Base-by-base conservation (phyloP, 2,113 vertebrate genomes). In the Passer domesticus region DNA sequence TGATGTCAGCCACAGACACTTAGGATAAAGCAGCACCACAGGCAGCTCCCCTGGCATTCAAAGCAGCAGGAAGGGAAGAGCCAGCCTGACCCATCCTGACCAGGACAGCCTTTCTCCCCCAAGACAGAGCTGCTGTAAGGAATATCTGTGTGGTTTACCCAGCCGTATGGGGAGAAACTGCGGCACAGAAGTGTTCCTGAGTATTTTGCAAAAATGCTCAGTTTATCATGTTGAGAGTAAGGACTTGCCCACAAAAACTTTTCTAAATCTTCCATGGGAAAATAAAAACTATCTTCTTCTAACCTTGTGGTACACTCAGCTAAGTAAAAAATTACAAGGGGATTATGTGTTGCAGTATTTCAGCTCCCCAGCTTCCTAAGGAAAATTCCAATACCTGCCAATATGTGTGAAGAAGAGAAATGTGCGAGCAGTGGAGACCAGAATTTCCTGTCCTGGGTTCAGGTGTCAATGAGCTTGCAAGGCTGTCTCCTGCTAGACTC, bases 391-490 rank as follows among this genome's bases (percentile, higher is more conserved):
- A 15, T 43, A 52, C 2, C 19, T 68, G 16, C 6, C 15, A 55
- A 16, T 23, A 44, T 14, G 15, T 24, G 43, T 39, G 30, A 39
- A 33, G 1, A 2, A 87, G 58, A 47, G 22, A 70, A 75, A 55
- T 9, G 15, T 15, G 24, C 21, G 46, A 87, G 43, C 30, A 70
- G 18, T 9, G 28, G 33, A 46, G 13, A 78, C 11, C 37, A 55
- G 49, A 78, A 56, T 4, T 31, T 63, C 56, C 16, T 6, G 1
- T 6, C 8, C 23, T 31, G 14, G 9, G 6, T 59, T 52, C 3
- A 9, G 25, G 25, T 35, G 21, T 0, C 0, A 23, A 11, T 0
- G 1, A 44, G 9, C 6, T 50, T 33, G 9, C 41, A 46, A 39
- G 15, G 30, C 23, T 58, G 8, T 15, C 17, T 0, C 0, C 20